Conservation (phyloP, 2,113 vertebrate species). For the Lepidothrix coronata region DNA sequence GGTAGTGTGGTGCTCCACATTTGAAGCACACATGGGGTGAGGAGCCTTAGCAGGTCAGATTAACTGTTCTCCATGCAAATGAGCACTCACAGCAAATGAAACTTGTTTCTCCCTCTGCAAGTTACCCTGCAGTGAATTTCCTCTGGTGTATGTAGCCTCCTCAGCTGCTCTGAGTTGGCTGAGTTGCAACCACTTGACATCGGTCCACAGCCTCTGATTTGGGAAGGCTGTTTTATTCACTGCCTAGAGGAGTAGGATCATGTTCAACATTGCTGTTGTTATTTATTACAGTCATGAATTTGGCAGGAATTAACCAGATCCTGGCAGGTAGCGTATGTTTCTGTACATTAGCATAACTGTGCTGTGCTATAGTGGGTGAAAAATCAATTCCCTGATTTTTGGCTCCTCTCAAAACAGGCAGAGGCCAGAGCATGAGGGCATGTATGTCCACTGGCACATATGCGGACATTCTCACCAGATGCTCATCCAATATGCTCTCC, state of each 20-base stretch:
- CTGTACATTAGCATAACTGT: background rate
- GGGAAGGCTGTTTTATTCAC: constrained; percentile 25
- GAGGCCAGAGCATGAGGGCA: background rate
- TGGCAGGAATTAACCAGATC: constrained; percentile 36
- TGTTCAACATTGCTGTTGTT: constrained; percentile 22
- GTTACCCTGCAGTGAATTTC: background rate
- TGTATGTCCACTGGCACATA: background rate
- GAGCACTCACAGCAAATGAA: background rate
- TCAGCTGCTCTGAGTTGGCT: constrained; percentile 18
- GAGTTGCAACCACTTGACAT: constrained; percentile 18
- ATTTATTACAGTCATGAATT: constrained; percentile 54
- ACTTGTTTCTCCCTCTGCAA: background rate
- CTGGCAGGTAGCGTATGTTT: constrained; percentile 31
- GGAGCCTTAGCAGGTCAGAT: background rate
- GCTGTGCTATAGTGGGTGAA: background rate
- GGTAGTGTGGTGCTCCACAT: background rate
- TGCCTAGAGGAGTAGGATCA: constrained; percentile 33
- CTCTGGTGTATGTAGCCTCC: background rate
- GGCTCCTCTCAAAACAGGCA: background rate
- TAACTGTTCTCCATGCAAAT: background rate
- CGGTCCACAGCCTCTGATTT: background rate
- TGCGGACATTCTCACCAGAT: background rate
- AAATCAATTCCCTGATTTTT: background rate
- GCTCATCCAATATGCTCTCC: background rate
- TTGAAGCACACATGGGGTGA: background rate